A percentile compares a stretch with the other conserved stretches of the same genome.
Conservation (phyloP, 2,113 vertebrate species). For the Pipa parva region DNA sequence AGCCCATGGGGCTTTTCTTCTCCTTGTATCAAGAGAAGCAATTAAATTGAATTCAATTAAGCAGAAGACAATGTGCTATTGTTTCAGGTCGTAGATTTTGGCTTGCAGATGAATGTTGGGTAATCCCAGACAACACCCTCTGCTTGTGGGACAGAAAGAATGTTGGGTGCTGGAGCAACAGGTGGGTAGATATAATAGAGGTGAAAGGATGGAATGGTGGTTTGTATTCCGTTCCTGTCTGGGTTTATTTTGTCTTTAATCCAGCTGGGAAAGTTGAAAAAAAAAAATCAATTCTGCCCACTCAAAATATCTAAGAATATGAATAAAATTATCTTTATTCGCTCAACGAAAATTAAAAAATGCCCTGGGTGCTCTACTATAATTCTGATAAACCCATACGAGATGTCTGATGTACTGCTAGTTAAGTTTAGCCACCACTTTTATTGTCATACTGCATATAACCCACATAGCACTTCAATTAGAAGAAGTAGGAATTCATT, state of each 20-base stretch:
- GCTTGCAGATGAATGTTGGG: slow-evolving; percentile 50
- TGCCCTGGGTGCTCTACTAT: too few relatives aligned
- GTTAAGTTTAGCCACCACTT: too few relatives aligned
- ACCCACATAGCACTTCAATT: too few relatives aligned
- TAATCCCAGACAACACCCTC: slow-evolving; percentile 47
- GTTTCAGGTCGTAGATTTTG: slow-evolving; percentile 50
- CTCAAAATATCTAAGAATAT: background rate
- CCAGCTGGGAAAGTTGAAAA: slow-evolving; percentile 12
- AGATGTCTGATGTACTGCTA: too few relatives aligned
- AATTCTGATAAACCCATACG: too few relatives aligned
- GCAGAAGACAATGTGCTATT: slow-evolving; percentile 46
- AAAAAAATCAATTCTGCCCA: background rate
- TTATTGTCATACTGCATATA: too few relatives aligned
- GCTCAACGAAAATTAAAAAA: too few relatives aligned
- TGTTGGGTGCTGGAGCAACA: slow-evolving; percentile 45
- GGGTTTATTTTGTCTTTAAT: slow-evolving; percentile 27
- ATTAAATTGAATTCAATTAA: slow-evolving; percentile 37
- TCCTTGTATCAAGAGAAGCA: slow-evolving; percentile 7
- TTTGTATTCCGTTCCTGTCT: slow-evolving; percentile 32
- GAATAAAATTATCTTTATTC: too few relatives aligned
- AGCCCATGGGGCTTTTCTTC: slow-evolving; percentile 12
- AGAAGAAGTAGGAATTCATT: too few relatives aligned
- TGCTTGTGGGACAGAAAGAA: slow-evolving; percentile 46
- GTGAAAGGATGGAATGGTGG: slow-evolving; percentile 41
- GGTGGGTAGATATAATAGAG: slow-evolving; percentile 54